phyloP scores from a whole-genome alignment of 2,113 vertebrate species.

The Apeltes quadracus region DNA sequence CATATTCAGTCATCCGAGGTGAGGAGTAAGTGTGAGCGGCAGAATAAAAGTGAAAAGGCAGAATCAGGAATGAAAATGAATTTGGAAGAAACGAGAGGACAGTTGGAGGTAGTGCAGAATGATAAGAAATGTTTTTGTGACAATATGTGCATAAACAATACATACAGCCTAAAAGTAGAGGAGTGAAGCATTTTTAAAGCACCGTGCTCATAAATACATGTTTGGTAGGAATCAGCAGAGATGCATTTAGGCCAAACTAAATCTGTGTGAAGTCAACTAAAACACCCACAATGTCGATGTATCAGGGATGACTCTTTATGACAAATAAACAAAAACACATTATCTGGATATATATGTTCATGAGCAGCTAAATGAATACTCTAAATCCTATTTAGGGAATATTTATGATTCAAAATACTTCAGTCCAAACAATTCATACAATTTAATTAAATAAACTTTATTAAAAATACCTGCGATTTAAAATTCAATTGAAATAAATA shows the following conservation, averaged over 20 bases:
- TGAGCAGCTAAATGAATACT: not conserved
- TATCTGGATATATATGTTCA: not conserved
- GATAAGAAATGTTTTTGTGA: not conserved
- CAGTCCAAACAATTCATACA: not conserved
- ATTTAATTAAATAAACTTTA: not conserved
- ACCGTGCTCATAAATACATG: constrained; percentile 34
- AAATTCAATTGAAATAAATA: not conserved
- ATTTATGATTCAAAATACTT: constrained; percentile 19
- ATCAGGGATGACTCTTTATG: not conserved
- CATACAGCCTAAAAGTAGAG: not conserved
- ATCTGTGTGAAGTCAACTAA: not conserved
- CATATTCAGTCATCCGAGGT: not conserved
- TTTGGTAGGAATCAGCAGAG: constrained; percentile 34
- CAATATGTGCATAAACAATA: not conserved
- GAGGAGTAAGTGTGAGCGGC: constrained; percentile 19
- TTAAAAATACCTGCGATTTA: constrained; percentile 27
- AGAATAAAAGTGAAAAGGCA: not conserved
- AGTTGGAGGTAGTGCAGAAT: not conserved
- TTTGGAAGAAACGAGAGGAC: not conserved
- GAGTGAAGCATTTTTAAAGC: not conserved
- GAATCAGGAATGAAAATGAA: not conserved
- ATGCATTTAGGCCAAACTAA: constrained; percentile 18
- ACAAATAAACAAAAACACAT: not conserved
- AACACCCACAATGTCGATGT: not conserved
- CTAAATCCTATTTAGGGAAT: not conserved